Conservation (phyloP, 2,113 vertebrate genomes). For the Lamprologus callipterus region DNA sequence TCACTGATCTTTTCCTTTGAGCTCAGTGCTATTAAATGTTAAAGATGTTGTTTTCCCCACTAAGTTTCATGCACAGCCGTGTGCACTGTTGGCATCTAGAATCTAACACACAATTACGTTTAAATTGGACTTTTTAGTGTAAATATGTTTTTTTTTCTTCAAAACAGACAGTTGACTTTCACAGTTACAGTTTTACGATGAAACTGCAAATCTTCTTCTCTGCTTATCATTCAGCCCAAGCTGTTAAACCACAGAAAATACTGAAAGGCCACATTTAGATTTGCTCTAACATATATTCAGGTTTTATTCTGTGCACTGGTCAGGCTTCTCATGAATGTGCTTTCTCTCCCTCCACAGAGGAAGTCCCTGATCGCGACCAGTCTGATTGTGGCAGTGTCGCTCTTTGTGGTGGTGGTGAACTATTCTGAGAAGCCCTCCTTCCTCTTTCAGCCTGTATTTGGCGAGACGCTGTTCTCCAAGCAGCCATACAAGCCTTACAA, state of each 20-base stretch:
- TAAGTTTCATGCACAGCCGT: background rate
- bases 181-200: background rate
- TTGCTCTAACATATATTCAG: background rate
- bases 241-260: background rate
- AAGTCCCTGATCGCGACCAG: constrained; percentile 81
- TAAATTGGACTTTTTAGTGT: background rate
- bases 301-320: background rate
- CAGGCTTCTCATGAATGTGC: background rate
- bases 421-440: constrained; percentile 84
- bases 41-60: background rate
- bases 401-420: constrained; percentile 83
- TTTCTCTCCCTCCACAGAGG: constrained; percentile 65
- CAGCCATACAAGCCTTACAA: constrained; percentile 73
- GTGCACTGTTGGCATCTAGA: background rate
- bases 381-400: constrained; percentile 77
- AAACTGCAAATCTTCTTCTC: background rate
- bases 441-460: constrained; percentile 82
- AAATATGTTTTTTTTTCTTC: background rate
- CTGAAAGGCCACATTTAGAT: background rate
- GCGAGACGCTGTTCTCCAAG: constrained; percentile 78
- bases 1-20: background rate
- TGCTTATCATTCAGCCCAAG: background rate
- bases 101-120: background rate
- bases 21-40: background rate
- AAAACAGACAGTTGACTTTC: background rate